Conservation (phyloP, 2,888 invertebrate species). For the Netelia inedita region DNA sequence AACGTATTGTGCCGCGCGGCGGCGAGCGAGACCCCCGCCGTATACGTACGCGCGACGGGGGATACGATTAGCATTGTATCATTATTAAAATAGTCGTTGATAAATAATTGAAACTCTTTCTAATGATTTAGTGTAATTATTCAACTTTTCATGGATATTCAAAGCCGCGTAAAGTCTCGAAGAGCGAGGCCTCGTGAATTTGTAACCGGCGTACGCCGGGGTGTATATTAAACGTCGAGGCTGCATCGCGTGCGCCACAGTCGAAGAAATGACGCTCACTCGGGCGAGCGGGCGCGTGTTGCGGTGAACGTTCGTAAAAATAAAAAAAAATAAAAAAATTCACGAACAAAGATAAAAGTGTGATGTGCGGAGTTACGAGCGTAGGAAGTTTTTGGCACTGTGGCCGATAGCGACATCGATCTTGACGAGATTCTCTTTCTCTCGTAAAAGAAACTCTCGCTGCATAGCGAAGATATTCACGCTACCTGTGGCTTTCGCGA, state of each 20-base stretch:
- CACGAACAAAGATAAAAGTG: no score
- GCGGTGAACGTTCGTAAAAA: not conserved
- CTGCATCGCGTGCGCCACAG: conserved; percentile 3
- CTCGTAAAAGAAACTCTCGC: conserved; percentile 29
- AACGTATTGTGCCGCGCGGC: not conserved
- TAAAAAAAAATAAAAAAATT: no score
- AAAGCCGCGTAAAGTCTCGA: not conserved
- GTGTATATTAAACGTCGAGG: not conserved
- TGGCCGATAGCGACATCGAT: conserved; percentile 40
- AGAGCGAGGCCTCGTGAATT: no score
- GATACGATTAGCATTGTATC: conserved; percentile 40
- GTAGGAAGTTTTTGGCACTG: conserved; percentile 39
- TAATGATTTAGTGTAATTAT: conserved; percentile 43
- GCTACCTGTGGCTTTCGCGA: conserved; percentile 45
- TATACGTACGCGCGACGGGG: not conserved
- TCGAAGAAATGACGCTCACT: not conserved
- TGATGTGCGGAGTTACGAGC: no score
- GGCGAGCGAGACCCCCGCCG: not conserved
- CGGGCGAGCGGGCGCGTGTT: no score
- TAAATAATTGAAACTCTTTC: conserved; percentile 66
- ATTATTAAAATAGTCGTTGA: conserved; percentile 55
- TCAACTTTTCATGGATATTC: conserved; percentile 37
- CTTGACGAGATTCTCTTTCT: conserved; percentile 18
- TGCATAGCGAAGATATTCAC: not conserved
- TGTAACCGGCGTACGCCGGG: no score